Conservation (phyloP, 2,888 invertebrate genomes). For the Mesoligia furuncula region DNA sequence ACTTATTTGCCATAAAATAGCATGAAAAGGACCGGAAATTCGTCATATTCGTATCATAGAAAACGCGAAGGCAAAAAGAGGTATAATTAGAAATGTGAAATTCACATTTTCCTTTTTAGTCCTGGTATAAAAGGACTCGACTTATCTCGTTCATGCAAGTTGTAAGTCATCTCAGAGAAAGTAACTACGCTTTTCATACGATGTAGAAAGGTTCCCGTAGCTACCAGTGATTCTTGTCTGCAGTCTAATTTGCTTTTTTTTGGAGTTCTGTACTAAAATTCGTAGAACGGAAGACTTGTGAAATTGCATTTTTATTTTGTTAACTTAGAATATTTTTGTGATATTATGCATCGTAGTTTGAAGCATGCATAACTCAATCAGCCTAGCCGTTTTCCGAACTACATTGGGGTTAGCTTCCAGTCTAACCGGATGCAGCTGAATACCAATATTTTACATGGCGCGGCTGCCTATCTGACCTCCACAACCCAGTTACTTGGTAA, state of each 20-base stretch:
- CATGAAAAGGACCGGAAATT: not conserved
- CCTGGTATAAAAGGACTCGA: constrained; percentile 31
- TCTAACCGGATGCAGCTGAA: not conserved
- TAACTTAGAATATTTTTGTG: not conserved
- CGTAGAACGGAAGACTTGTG: not conserved
- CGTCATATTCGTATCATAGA: not conserved
- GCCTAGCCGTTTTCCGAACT: not conserved
- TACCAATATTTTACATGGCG: not conserved
- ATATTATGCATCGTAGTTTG: not conserved
- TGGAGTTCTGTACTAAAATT: constrained; percentile 19
- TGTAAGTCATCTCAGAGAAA: constrained; percentile 47
- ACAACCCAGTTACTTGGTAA: not conserved
- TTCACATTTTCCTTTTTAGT: constrained; percentile 34
- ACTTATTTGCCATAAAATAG: no score
- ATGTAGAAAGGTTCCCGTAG: constrained; percentile 23
- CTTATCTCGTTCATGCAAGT: constrained; percentile 55
- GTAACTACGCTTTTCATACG: constrained; percentile 31
- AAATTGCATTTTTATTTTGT: not conserved
- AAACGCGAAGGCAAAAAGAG: not conserved
- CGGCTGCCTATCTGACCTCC: not conserved
- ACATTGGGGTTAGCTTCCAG: not conserved
- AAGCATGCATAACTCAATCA: not conserved
- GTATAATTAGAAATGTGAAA: constrained; percentile 39
- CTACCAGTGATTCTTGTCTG: constrained; percentile 42
- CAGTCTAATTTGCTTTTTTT: constrained; percentile 53